Percentiles rank a stretch among this genome's conserved stretches.
phyloP scores from a whole-genome alignment of 2,888 invertebrate genomes.

The Pegoplata infirma region DNA sequence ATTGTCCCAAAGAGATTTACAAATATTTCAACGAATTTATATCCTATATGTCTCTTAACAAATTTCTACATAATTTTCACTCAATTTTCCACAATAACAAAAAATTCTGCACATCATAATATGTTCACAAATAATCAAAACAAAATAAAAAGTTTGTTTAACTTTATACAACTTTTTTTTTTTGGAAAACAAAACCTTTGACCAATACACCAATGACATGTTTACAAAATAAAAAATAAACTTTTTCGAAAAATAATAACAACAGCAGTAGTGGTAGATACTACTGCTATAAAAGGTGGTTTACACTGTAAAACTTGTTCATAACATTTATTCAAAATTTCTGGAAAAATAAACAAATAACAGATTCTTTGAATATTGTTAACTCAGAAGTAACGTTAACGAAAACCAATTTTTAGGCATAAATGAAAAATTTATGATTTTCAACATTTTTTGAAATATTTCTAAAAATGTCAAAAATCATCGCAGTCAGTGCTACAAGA shows the following conservation, averaged over 20 bases:
- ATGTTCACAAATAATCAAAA: conserved; percentile 55
- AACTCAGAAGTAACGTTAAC: too few relatives aligned
- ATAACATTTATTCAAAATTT: too few relatives aligned
- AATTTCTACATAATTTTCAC: conserved; percentile 37
- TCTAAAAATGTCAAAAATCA: too few relatives aligned
- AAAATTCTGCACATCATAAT: conserved; percentile 48
- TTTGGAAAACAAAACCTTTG: conserved; percentile 55
- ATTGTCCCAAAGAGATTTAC: neutral
- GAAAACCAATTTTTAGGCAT: too few relatives aligned
- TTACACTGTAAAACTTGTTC: too few relatives aligned
- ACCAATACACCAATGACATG: conserved; percentile 61
- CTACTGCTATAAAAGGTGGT: too few relatives aligned
- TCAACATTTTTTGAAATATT: too few relatives aligned
- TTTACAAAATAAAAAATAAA: conserved; percentile 44
- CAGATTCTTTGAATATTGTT: too few relatives aligned
- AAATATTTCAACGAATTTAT: neutral
- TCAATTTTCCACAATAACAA: conserved; percentile 42
- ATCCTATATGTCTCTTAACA: conserved; percentile 1
- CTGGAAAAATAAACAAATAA: too few relatives aligned
- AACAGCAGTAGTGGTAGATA: conserved; percentile 4
- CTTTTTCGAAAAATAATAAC: conserved; percentile 12
- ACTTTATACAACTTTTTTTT: conserved; percentile 34
- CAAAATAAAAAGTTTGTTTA: conserved; percentile 48
- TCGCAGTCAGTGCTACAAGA: too few relatives aligned
- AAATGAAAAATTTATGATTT: too few relatives aligned